Percentiles rank a stretch among this genome's conserved stretches.
phyloP scores from a whole-genome alignment of 1,140 invertebrate genomes.

The Formica exsecta region DNA sequence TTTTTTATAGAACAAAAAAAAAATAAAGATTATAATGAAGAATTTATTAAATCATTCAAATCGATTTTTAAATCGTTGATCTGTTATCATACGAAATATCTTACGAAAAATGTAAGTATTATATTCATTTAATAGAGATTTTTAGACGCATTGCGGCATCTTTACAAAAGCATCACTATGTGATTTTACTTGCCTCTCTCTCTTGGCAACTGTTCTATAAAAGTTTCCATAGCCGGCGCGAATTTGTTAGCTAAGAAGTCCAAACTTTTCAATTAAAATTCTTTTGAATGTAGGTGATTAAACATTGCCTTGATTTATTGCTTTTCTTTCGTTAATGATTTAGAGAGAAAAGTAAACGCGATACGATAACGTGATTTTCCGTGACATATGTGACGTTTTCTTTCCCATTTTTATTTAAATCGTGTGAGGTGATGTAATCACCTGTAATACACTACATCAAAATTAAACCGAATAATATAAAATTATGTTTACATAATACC shows the following conservation, averaged over 20 bases:
- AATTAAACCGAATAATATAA: not conserved
- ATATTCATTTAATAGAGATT: not conserved
- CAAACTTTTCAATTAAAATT: conserved; percentile 44
- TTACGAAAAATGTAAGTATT: not conserved
- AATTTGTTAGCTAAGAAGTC: conserved; percentile 25
- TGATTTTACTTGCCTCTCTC: not conserved
- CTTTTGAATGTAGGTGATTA: not conserved
- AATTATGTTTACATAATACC: not conserved
- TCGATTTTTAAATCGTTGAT: not conserved
- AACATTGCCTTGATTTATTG: not conserved
- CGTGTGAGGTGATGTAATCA: not conserved
- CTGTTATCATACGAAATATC: not conserved
- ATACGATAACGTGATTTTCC: conserved; percentile 2
- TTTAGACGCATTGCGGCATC: conserved; percentile 54
- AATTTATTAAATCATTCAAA: not conserved
- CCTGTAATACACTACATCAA: not conserved
- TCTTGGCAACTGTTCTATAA: conserved; percentile 24
- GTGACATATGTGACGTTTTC: not conserved
- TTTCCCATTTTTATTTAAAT: not conserved
- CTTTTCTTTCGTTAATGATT: not conserved
- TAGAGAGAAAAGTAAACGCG: not conserved
- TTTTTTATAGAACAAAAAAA: not conserved
- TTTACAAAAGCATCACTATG: conserved; percentile 6
- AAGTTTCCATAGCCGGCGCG: conserved; percentile 15
- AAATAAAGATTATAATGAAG: not conserved